Conservation (phyloP, 1,140 invertebrate genomes). For the Oppia nitens region DNA sequence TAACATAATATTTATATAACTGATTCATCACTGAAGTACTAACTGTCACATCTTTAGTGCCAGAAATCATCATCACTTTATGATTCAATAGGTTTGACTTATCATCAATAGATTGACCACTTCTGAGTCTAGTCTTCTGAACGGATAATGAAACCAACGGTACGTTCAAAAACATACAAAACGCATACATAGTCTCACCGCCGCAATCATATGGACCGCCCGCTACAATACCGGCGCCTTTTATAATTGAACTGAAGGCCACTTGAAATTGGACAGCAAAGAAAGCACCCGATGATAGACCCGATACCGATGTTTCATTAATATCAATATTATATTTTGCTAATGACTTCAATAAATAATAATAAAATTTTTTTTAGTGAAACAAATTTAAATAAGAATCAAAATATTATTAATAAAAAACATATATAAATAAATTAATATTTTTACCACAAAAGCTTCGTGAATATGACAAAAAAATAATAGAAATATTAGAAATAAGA, state of each 20-base stretch:
- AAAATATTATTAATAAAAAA: too few species aligned
- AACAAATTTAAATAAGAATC: too few species aligned
- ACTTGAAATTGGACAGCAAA: conserved; percentile 10
- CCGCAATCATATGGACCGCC: conserved; percentile 9
- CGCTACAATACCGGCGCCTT: conserved; percentile 13
- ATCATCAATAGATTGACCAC: not conserved
- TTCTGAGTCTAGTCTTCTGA: conserved; percentile 4
- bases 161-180: conserved; percentile 11
- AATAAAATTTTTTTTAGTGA: too few species aligned
- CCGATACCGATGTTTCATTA: conserved; percentile 9
- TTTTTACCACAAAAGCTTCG: too few species aligned
- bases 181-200: not conserved
- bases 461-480: too few species aligned
- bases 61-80: conserved; percentile 14
- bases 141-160: conserved; percentile 2
- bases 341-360: too few species aligned
- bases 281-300: conserved; percentile 8
- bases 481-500: too few species aligned
- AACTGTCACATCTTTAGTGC: conserved; percentile 9
- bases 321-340: conserved; percentile 9
- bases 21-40: conserved; percentile 4
- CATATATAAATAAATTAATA: too few species aligned
- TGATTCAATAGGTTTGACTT: conserved; percentile 9
- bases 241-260: conserved; percentile 3
- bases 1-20: conserved; percentile 12